Base-by-base conservation (phyloP, 2,797 vertebrate genomes). In the Brachyalestes nurse region DNA sequence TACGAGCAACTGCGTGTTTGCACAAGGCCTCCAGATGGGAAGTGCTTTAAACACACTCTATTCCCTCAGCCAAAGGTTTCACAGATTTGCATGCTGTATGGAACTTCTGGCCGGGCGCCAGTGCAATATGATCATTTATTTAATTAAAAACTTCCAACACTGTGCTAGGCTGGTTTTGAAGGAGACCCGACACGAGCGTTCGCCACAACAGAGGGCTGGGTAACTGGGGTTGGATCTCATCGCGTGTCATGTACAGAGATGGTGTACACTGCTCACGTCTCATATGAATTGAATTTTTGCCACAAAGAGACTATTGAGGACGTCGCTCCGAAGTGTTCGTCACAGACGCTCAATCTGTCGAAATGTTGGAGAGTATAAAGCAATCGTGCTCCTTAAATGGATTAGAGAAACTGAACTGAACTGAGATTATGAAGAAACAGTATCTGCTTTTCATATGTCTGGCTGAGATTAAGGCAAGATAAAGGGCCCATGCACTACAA, bases 91-190 rank as follows among this genome's bases (percentile, higher is more conserved):
- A 91, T 91, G 87, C 83, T 85, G 83, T 87, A 87, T 88, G 84
- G 84, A 57, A 51, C 77, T 75, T 84, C 84, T 93, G 93, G 93
- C 90, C 84, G 77, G 14, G 57, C 42, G 86, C 91, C 93, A 91
- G 87, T 13, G 62, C 84, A 89, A 86, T 91, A 87, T 66, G 82
- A 90, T 91, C 90, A 90, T 91, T 93, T 88, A 89, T 93, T 93
- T 93, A 90, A 93, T 94, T 92, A 92, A 92, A 86, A 91, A 88
- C 88, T 80, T 84, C 88, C 87, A 75, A 82, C 85, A 88, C 87
- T 89, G 87, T 90, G 87, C 88, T 86, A 86, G 85, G 87, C 81
- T 80, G 10, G 66, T 82, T 87, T 58, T 71, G 75, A 84, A 76
- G 86, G 71, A 80, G 85, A 85, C 86, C 71, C 67, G 12, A 86